A percentile compares a stretch with the other conserved stretches of the same genome.
Evolutionary conservation across 2,797 vertebrate species (phyloP).

Genomic region (Leptoclinus maculatus): DNA sequence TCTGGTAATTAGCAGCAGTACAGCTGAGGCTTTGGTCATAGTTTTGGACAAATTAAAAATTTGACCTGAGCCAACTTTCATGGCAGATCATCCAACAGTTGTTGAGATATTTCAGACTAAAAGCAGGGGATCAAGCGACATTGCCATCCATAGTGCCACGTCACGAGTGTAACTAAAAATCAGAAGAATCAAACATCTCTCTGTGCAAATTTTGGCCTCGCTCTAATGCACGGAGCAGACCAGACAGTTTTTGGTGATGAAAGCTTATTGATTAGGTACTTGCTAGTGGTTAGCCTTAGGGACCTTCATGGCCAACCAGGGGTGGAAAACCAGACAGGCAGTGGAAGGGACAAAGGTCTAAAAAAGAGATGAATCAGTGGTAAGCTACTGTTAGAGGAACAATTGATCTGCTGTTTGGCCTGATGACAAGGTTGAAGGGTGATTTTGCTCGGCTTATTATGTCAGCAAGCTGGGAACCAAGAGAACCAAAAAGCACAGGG

Average conservation of each 20-base stretch:
- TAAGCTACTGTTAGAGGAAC: conserved; percentile 81
- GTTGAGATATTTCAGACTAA: background rate
- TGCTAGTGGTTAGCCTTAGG: conserved; percentile 74
- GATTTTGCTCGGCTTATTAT: conserved; percentile 68
- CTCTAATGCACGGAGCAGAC: conserved; percentile 62
- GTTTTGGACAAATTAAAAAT: background rate
- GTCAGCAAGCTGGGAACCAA: conserved; percentile 69
- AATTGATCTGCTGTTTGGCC: conserved; percentile 82
- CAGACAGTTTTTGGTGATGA: conserved; percentile 78
- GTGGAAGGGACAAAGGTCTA: conserved; percentile 73
- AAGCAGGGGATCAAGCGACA: background rate
- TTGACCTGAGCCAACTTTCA: background rate
- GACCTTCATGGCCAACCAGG: conserved; percentile 66
- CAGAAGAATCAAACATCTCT: conserved; percentile 25
- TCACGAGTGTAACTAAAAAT: background rate
- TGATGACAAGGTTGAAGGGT: conserved; percentile 75
- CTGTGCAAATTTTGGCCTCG: conserved; percentile 28
- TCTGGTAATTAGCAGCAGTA: background rate
- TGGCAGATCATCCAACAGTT: background rate
- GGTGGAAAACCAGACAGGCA: conserved; percentile 79
- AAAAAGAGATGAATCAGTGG: conserved; percentile 79
- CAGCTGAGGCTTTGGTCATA: background rate
- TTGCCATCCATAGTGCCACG: background rate
- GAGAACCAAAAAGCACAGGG: conserved; percentile 60
- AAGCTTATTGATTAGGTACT: conserved; percentile 74